Percentiles rank a stretch among this genome's conserved stretches.
Evolutionary conservation across 2,888 invertebrate species (phyloP).

Genomic region (Gastracanthus pulcherrimus): DNA sequence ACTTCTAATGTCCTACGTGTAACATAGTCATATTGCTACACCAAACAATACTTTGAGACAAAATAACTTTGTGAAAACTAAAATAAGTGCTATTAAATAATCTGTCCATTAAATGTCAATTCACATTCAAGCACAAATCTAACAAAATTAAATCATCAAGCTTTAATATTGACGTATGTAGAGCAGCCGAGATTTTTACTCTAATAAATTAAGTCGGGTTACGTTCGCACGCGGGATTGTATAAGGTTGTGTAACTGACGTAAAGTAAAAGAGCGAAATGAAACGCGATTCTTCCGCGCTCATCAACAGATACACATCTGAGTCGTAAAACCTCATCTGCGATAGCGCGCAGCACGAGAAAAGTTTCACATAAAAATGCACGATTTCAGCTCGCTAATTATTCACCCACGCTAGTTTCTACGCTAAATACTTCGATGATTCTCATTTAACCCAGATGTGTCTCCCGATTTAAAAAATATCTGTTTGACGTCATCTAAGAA

Average conservation of each 20-base stretch:
- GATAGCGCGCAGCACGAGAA: too few relatives aligned
- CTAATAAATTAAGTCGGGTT: slow-evolving; percentile 3
- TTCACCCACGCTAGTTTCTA: too few relatives aligned
- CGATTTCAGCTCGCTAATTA: too few relatives aligned
- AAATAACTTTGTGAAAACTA: too few relatives aligned
- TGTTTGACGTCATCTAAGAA: too few relatives aligned
- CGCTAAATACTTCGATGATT: background rate
- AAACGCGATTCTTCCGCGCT: slow-evolving; percentile 33
- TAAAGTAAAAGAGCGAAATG: slow-evolving; percentile 24
- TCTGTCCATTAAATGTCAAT: too few relatives aligned
- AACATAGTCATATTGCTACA: too few relatives aligned
- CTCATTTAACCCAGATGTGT: background rate
- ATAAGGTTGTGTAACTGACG: background rate
- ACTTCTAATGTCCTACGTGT: too few relatives aligned
- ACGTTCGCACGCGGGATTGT: slow-evolving; percentile 23
- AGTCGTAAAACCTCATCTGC: slow-evolving; percentile 24
- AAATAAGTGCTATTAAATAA: too few relatives aligned
- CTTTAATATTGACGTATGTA: background rate
- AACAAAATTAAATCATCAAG: background rate
- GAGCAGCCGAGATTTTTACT: background rate
- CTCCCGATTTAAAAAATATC: too few relatives aligned
- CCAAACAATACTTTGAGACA: too few relatives aligned
- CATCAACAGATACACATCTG: slow-evolving; percentile 21
- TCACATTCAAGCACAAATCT: background rate
- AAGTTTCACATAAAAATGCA: too few relatives aligned